Base-by-base conservation (phyloP, 2,113 vertebrate species). In the Gadus chalcogrammus region DNA sequence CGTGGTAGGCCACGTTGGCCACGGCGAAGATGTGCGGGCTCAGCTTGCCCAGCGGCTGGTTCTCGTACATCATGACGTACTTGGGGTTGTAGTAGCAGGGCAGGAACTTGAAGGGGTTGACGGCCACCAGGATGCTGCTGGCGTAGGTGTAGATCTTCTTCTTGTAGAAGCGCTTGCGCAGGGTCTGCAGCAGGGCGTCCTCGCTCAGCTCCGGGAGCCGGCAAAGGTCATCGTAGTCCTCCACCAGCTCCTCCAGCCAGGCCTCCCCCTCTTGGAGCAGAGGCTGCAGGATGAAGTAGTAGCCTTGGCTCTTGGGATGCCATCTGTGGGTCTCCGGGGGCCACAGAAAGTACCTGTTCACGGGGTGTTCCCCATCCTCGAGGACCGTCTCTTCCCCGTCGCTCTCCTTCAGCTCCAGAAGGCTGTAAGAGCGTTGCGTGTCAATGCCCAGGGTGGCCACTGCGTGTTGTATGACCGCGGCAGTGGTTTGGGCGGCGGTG, bases 11-110 rank as follows among this genome's bases (percentile, higher is more conserved):
- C 71, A 92, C 93, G 0, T 96, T 94, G 0, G 97, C 97, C 15
- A 98, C 90, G 1, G 95, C 96, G 2, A 98, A 99, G 73, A 99
- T 94, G 16, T 99, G 97, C 2, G 97, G 97, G 74, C 95, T 95
- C 58, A 97, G 42, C 78, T 93, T 93, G 5, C 96, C 95, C 38
- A 98, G 93, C 1, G 93, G 92, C 83, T 97, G 95, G 69, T 95
- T 96, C 87, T 98, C 94, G 0, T 99, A 98, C 91, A 93, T 92
- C 90, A 95, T 95, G 80, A 99, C 92, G 1, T 96, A 97, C 74
- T 95, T 98, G 65, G 97, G 97, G 80, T 98, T 99, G 89, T 99
- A 99, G 87, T 98, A 98, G 79, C 95, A 93, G 56, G 96, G 95
- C 15, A 98, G 87, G 85, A 95, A 97, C 83, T 94, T 95, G 81